A percentile compares a stretch with the other conserved stretches of the same genome.
Conservation (phyloP, 1,140 invertebrate species). For the Papilio dardanus region DNA sequence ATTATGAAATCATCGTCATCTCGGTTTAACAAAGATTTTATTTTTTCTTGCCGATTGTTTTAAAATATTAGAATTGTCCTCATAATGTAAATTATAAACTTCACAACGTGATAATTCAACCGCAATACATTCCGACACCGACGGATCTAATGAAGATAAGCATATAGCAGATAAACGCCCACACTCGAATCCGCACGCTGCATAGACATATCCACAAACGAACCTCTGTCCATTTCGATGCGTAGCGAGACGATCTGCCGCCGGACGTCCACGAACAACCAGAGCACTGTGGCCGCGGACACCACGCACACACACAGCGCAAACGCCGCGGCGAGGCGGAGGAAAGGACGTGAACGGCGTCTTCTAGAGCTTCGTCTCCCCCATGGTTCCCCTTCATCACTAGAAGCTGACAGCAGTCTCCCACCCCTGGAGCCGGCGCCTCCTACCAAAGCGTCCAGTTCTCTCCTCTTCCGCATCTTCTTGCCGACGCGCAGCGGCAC, state of each 20-base stretch:
- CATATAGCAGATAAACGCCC: constrained; percentile 3
- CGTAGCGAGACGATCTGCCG: constrained; percentile 85
- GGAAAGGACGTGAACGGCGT: constrained; percentile 68
- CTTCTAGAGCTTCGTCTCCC: constrained; percentile 57
- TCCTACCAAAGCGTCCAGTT: constrained; percentile 83
- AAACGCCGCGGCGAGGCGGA: constrained; percentile 84
- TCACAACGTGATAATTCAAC: constrained; percentile 8
- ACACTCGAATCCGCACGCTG: not conserved
- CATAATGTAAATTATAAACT: not conserved
- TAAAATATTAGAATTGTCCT: not conserved
- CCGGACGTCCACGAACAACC: constrained; percentile 87
- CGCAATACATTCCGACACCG: not conserved
- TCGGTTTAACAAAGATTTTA: not conserved
- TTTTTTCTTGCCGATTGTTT: not conserved
- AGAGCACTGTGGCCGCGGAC: constrained; percentile 85
- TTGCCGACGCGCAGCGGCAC: constrained; percentile 82
- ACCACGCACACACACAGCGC: constrained; percentile 85
- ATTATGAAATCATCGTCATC: not conserved
- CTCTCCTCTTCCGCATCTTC: constrained; percentile 84
- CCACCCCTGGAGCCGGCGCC: constrained; percentile 66
- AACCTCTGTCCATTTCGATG: constrained; percentile 87
- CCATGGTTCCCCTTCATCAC: constrained; percentile 82
- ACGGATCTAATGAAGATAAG: constrained; percentile 9
- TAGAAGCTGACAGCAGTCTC: constrained; percentile 81
- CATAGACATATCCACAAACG: constrained; percentile 37